Base-by-base conservation (phyloP, 1,140 invertebrate species). In the Cyclina sinensis region DNA sequence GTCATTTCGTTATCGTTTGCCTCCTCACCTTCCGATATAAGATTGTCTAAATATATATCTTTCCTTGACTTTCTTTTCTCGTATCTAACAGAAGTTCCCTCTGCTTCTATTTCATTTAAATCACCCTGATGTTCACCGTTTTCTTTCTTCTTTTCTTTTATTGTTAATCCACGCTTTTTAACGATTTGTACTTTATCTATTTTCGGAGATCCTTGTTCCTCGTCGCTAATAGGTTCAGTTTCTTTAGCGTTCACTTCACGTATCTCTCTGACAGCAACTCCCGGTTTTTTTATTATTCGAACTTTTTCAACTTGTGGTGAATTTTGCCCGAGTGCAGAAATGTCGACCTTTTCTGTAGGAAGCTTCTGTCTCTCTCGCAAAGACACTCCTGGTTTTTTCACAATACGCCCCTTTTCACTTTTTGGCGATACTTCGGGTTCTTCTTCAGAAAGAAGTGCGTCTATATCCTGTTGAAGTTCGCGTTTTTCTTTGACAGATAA, bases 381-480 rank as follows among this genome's bases (percentile, higher is more conserved):
- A 12, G 80, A 16, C 24, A 62, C 3, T 37, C 51, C 54, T 7
- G 78, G 35, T n/a, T 62, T 80, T 27, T 80, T 80, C 12, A 37
- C 30, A 18, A 80, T 21, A 27, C 35, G 48, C 11, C 14, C 32
- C 27, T 80, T 80, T 21, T 62, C 57, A 7, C 3, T 62, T 14
- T 43, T 43, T 43, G 43, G 14, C 4, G 43, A 14, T 62, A 5
- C 14, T 0, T 9, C 9, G 14, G 12, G 18, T 76, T 43, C 39
- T 76, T 37, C 73, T 7, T 48, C 57, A 5, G 57, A n/a, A 27
- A 62, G 7, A 27, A 27, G 7, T 11, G 24, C 57, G 21, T 65
- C 80, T 30, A 16, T 83, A 14, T 83, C 80, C 24, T 24, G 43
- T 68, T 68, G 32, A 14, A 68, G 39, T 83, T 83, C 48, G 35